These are phyloP conservation scores for Pocota personata DNA, from an alignment of 2,888 invertebrate genomes.

Conservation along the genomic window DNA sequence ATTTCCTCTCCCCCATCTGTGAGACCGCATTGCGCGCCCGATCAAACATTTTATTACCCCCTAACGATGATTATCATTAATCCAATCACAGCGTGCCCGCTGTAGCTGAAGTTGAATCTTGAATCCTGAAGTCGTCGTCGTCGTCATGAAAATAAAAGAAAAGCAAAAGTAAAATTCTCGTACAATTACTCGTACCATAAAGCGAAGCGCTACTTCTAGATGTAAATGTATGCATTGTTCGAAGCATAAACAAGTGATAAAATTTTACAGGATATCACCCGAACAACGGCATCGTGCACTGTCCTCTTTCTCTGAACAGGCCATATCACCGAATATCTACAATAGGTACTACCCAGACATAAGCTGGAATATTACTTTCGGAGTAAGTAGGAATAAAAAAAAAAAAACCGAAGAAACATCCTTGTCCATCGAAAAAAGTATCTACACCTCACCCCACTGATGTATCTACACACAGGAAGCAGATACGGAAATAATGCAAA, in stretches of 20 bases:
- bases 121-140: not conserved
- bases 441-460: not conserved
- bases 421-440: not conserved
- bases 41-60: constrained; percentile 49
- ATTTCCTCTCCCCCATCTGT: not conserved
- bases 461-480: not conserved
- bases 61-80: constrained; percentile 56
- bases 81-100: constrained; percentile 51
- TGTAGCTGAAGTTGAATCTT: not conserved
- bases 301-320: not conserved
- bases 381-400: not conserved
- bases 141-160: not conserved
- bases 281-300: not conserved
- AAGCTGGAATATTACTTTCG: not conserved
- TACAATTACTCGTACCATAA: constrained; percentile 67
- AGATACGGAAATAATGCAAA: constrained; percentile 32
- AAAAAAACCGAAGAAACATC: not conserved
- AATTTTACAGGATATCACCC: constrained; percentile 50
- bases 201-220: constrained; percentile 23
- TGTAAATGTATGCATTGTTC: constrained; percentile 50
- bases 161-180: constrained; percentile 38
- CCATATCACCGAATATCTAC: not conserved
- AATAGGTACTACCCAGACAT: not conserved
- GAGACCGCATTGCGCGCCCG: not conserved
- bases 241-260: constrained; percentile 69